Evolutionary conservation across 92 coral and sea anemone genomes (phyloP).

Genomic region (Hydrozoanthus gracilis): DNA sequence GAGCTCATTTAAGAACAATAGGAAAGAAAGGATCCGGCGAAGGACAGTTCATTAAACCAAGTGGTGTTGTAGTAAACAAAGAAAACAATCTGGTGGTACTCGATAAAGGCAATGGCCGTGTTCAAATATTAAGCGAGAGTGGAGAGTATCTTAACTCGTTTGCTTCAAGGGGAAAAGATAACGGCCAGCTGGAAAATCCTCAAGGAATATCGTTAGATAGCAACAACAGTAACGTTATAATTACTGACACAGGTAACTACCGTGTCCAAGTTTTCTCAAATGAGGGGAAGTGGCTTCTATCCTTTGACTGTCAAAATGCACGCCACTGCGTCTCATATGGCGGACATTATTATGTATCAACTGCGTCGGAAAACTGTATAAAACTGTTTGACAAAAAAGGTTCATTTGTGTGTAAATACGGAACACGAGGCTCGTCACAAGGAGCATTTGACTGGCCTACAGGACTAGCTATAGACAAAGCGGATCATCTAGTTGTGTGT

Average conservation of each 20-base stretch:
- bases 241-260: slow-evolving; percentile 57
- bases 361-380: slow-evolving; percentile 44
- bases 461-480: slow-evolving; percentile 56
- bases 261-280: slow-evolving; percentile 52
- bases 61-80: slow-evolving; percentile 37
- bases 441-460: slow-evolving; percentile 55
- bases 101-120: slow-evolving; percentile 56
- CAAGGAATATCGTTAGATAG: slow-evolving; percentile 50
- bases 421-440: slow-evolving; percentile 42
- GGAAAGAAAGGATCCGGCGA: slow-evolving; percentile 47
- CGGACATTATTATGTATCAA: slow-evolving; percentile 42
- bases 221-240: slow-evolving; percentile 50
- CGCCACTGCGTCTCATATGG: slow-evolving; percentile 43
- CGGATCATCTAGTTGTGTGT: slow-evolving; percentile 60
- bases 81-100: slow-evolving; percentile 47
- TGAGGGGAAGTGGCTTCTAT: slow-evolving; percentile 37
- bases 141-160: slow-evolving; percentile 43
- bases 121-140: slow-evolving; percentile 26
- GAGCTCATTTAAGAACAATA: slow-evolving; percentile 31
- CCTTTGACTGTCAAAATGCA: slow-evolving; percentile 46
- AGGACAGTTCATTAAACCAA: slow-evolving; percentile 50
- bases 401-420: slow-evolving; percentile 38
- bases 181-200: slow-evolving; percentile 46
- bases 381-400: slow-evolving; percentile 52
- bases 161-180: slow-evolving; percentile 43